Evolutionary conservation across 2,888 invertebrate species (phyloP), one percentile per base, ranked within the genome.

Genomic region (Pristionchus arcanus): DNA sequence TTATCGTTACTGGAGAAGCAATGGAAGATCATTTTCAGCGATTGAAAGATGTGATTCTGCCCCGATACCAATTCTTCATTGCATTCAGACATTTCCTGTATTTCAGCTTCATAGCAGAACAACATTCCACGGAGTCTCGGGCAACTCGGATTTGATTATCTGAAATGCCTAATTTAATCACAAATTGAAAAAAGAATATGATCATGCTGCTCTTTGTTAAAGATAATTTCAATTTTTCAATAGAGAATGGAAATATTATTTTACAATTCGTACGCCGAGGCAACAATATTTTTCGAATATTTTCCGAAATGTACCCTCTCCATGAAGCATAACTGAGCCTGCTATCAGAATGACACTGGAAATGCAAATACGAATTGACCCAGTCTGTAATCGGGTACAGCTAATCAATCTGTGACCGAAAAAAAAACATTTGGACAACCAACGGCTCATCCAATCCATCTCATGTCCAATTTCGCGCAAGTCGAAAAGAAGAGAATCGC

Each of bases 391-490:
- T 42, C 42, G 37, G 42, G 25, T 42, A 11, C 19, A 42, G 25
- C 3, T 53, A 53, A 81, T 81, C 49, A 81, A 81, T 81, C 81
- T 53, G 49, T 19, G 9, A 37, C 16, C 3, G 13, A 49, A 49
- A 49, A 42, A 49, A 34, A 74, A 37, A 19, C 74, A 37, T 37
- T 53, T 25, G 25, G 19, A 49, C 42, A 49, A 49, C 42, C 77
- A 77, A 9, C 59, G 15, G n/a, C 4, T n/a, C 21, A 2, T 21
- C 37, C 74, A 74, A 81, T 81, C 81, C 81, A 53, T 81, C 81
- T 77, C 81, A n/a, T 53, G 53, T 53, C 81, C 81, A 81, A 81
- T 81, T 81, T 81, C 81, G n/a, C 74, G n/a, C 42, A 25, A 42
- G 77, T 77, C 77, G 77, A 77, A 77, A 77, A 77, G 77, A 74